Base-by-base conservation (phyloP, 1,140 invertebrate genomes). In the Lasioglossum albipes region DNA sequence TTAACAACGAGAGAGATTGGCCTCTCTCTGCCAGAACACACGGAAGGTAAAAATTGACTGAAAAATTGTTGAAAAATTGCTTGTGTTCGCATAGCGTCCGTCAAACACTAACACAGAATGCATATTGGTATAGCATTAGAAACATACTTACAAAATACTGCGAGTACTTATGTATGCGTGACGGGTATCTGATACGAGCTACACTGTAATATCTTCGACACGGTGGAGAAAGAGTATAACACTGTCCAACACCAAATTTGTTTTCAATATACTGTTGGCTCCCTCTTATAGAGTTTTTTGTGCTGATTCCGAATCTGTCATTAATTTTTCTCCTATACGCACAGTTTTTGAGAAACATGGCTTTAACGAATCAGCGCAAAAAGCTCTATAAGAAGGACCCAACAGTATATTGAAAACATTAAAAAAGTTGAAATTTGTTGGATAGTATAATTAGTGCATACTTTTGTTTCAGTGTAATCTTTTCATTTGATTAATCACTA, bases 151-250 rank as follows among this genome's bases (percentile, higher is more conserved):
- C 45, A 54, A 20, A 45, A 61, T n/a, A 70, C 9, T 65, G 2
- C 18, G 16, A 74, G 18, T 52, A 74, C 57, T 16, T 70, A 74
- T 61, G 45, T 12, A 67, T 64, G 72, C 45, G 76, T 79, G 72
- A 86, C 84, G 84, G 84, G 84, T 86, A 86, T 86, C 84, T 86
- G 84, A 83, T 86, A 85, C n/a, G 74, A 77, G 13, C 18, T 36
- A 41, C 73, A 61, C 54, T 70, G n/a, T 62, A 41, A 77, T 75
- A 67, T 42, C 20, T 16, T 72, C 41, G 0, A 16, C 31, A 45
- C 20, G 65, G 64, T 57, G 20, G 18, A 64, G 0, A 18, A 59
- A 57, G 4, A 22, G 22, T 72, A 31, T 36, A 36, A 36, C 52
- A n/a, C n/a, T n/a, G n/a, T n/a, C n/a, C n/a, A n/a, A n/a, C n/a